Base-by-base conservation (phyloP, 1,140 invertebrate genomes). In the Amphibalanus amphitrite region DNA sequence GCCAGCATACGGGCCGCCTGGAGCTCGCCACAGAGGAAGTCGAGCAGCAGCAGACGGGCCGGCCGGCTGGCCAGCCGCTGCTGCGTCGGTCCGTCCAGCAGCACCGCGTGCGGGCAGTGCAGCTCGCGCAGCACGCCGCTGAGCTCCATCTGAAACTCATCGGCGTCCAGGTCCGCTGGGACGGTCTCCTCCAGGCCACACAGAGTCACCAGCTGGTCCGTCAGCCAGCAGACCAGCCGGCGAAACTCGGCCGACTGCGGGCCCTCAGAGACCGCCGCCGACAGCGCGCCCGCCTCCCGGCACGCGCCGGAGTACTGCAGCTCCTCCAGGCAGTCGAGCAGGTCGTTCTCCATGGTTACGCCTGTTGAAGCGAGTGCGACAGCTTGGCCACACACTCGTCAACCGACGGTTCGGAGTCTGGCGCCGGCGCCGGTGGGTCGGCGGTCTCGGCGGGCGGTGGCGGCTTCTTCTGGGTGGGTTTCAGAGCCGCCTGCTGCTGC, bases 11-110 rank as follows among this genome's bases (percentile, higher is more conserved):
- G 85, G 6, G 87, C 86, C 69, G 89, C 85, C 86, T 91, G 89
- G 70, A 95, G 81, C 81, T 95, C 92, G 29, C 86, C 85, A 28
- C 88, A 81, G 69, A 96, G 80, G 79, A 89, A 94, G 76, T 93
- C 88, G 29, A 97, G 77, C 0, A 95, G 79, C 3, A 89, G 79
- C 28, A 89, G 76, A 76, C 87, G 83, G 6, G 65, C 65, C 10
- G n/a, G 65, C 71, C 82, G 82, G 30, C 81, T 86, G 71, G 84
- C 80, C 26, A 95, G 83, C 76, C 92, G 83, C 64, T 88, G 84
- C 72, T 83, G 85, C 75, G 89, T 82, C 74, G 86, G 84, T 30
- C 88, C 89, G 80, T 85, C 81, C 65, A 80, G 85, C 67, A 94
- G 79, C 70, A 77, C 78, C 67, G 80, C 81, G 78, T 92, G 89